Conservation (phyloP, 2,888 invertebrate genomes). For the Mayetiola destructor region DNA sequence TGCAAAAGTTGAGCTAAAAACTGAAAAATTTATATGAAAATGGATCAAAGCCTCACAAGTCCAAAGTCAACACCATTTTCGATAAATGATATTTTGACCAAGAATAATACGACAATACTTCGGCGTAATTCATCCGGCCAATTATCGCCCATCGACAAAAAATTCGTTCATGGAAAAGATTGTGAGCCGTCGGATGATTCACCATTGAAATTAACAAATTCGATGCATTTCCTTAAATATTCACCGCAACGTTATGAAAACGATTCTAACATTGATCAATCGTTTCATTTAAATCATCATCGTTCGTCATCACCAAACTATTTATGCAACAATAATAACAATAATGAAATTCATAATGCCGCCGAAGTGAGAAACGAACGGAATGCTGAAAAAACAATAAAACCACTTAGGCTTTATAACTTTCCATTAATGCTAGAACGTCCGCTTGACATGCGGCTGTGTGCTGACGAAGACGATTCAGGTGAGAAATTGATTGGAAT, state of each 20-base stretch:
- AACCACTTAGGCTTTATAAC: neutral
- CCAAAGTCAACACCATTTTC: slow-evolving; percentile 49
- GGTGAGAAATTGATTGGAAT: slow-evolving; percentile 25
- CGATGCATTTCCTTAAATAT: slow-evolving; percentile 5
- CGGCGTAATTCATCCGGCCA: neutral
- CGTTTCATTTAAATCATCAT: no score
- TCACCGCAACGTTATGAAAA: neutral
- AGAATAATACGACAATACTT: slow-evolving; percentile 24
- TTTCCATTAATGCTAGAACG: slow-evolving; percentile 6
- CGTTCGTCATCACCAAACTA: neutral
- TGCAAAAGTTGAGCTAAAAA: no score
- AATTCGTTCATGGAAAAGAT: neutral
- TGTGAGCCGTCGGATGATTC: slow-evolving; percentile 4
- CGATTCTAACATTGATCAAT: slow-evolving; percentile 1
- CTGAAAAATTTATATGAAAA: neutral
- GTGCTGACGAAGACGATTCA: slow-evolving; percentile 31
- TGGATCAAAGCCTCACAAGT: slow-evolving; percentile 8
- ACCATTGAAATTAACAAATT: neutral
- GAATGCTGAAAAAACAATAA: neutral
- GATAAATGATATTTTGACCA: slow-evolving; percentile 56
- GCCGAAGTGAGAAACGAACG: neutral
- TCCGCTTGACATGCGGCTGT: slow-evolving; percentile 35
- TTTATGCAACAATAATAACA: neutral
- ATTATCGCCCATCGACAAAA: slow-evolving; percentile 18
- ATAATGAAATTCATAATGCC: slow-evolving; percentile 11